Evolutionary conservation across 1,140 invertebrate species (phyloP).

Genomic region (Coenobita brevimanus): DNA sequence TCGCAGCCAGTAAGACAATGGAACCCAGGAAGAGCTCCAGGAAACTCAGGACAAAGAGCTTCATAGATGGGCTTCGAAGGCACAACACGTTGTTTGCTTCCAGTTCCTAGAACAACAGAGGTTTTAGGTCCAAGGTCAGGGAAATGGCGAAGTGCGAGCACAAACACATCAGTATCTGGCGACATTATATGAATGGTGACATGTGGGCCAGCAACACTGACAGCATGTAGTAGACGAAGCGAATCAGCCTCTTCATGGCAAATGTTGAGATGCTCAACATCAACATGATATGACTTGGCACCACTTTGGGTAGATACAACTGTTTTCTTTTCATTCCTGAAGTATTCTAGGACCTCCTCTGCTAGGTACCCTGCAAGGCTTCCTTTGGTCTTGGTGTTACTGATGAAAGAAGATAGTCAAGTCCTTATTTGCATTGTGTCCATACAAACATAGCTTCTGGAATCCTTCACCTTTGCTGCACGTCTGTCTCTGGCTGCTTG

Average conservation of each 20-base stretch:
- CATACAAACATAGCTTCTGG: neutral
- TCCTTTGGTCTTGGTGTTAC: neutral
- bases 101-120: neutral
- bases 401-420: neutral
- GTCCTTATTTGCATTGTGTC: neutral
- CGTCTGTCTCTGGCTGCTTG: neutral
- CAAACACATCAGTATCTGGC: conserved; percentile 5
- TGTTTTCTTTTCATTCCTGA: neutral
- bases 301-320: neutral
- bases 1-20: neutral
- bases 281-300: neutral
- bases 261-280: neutral
- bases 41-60: neutral
- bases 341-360: neutral
- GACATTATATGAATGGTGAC: neutral
- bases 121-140: neutral
- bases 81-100: neutral
- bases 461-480: neutral
- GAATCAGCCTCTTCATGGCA: neutral
- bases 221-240: too few relatives aligned
- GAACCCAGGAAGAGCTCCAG: neutral
- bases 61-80: neutral
- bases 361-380: neutral
- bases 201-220: neutral
- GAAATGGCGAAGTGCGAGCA: neutral